Percentiles rank a stretch among this genome's conserved stretches.
Evolutionary conservation across 2,113 vertebrate species (phyloP).

Genomic region (Tetraodon nigroviridis): DNA sequence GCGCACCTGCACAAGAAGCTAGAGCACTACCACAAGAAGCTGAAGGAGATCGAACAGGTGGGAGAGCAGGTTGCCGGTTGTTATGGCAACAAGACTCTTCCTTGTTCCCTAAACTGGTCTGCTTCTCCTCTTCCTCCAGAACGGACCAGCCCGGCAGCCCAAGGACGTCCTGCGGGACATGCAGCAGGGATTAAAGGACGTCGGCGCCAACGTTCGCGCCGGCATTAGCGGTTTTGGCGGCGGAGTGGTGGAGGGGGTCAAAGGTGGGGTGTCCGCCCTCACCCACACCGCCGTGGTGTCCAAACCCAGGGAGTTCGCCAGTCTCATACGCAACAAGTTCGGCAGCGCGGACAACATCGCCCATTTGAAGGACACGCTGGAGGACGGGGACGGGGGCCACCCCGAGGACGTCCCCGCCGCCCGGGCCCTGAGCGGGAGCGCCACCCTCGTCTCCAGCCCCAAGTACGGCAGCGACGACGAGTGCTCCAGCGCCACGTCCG

Average conservation of each 20-base stretch:
- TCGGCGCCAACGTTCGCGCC: slow-evolving; percentile 91
- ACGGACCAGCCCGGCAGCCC: slow-evolving; percentile 90
- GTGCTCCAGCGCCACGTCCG: slow-evolving; percentile 91
- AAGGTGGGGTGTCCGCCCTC: slow-evolving; percentile 90
- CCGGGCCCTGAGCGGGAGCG: slow-evolving; percentile 88
- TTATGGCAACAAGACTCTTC: slow-evolving; percentile 22
- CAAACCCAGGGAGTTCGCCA: slow-evolving; percentile 94
- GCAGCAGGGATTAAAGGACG: slow-evolving; percentile 96
- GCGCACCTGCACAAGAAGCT: slow-evolving; percentile 97
- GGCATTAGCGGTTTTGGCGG: slow-evolving; percentile 96
- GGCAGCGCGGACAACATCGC: slow-evolving; percentile 97
- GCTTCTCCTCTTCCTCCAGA: slow-evolving; percentile 65
- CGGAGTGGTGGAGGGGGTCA: slow-evolving; percentile 92
- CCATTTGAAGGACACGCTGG: slow-evolving; percentile 90
- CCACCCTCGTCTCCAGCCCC: slow-evolving; percentile 93
- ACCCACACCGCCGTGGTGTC: slow-evolving; percentile 93
- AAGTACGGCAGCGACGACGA: slow-evolving; percentile 97
- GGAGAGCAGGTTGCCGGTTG: not conserved
- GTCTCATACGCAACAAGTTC: slow-evolving; percentile 96
- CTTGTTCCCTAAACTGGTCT: slow-evolving; percentile 22
- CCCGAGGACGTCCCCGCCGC: slow-evolving; percentile 81
- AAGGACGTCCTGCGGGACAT: slow-evolving; percentile 97
- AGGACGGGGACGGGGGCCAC: slow-evolving; percentile 77
- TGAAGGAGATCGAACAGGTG: slow-evolving; percentile 93
- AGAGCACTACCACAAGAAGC: slow-evolving; percentile 94